Evolutionary conservation across 2,888 invertebrate genomes (phyloP).

Genomic region (Leuctra nigra): DNA sequence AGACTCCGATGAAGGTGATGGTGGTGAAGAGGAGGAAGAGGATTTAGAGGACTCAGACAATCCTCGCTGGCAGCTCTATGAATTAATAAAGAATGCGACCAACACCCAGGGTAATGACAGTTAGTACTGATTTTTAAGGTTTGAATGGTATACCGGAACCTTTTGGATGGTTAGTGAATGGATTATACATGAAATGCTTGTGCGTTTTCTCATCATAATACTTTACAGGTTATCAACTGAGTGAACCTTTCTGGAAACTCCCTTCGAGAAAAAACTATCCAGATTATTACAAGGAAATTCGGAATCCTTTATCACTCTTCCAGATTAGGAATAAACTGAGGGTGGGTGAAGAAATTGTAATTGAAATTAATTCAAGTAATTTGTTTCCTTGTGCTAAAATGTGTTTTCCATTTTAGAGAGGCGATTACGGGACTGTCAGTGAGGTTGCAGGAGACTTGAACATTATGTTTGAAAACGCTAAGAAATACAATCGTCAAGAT

Average conservation of each 20-base stretch:
- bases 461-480: conserved; percentile 95
- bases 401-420: conserved; percentile 44
- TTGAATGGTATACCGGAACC: too few species aligned
- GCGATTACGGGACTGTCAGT: conserved; percentile 74
- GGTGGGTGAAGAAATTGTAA: conserved; percentile 33
- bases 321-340: conserved; percentile 84
- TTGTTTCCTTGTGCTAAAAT: not conserved
- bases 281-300: conserved; percentile 96
- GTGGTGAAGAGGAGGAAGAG: conserved; percentile 53
- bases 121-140: too few species aligned
- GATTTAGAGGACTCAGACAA: conserved; percentile 48
- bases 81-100: conserved; percentile 64
- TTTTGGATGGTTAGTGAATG: too few species aligned
- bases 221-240: conserved; percentile 77
- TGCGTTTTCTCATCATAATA: too few species aligned
- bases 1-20: conserved; percentile 52
- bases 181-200: too few species aligned
- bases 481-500: conserved; percentile 75
- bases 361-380: not conserved
- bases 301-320: conserved; percentile 88
- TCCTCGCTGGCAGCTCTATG: conserved; percentile 87
- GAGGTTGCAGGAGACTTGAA: conserved; percentile 92
- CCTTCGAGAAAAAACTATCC: conserved; percentile 89
- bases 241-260: conserved; percentile 89
- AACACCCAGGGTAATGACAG: conserved; percentile 38